phyloP scores from a whole-genome alignment of 2,888 invertebrate genomes.

The Dysmachus trigonus region DNA sequence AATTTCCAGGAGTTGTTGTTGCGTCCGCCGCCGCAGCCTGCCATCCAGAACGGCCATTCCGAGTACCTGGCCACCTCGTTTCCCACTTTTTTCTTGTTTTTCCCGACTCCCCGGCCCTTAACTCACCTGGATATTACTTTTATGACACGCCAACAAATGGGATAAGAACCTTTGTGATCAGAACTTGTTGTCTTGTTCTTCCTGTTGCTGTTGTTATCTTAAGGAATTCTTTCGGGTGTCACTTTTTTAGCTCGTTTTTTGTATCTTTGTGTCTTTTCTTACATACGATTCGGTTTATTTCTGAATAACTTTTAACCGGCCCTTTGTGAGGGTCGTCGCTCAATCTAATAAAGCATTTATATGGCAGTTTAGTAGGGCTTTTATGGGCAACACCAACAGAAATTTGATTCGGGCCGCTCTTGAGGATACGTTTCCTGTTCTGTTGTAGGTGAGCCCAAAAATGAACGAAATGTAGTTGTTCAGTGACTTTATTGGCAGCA shows the following conservation, averaged over 20 bases:
- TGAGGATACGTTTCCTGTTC: conserved; percentile 33
- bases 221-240: conserved; percentile 40
- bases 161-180: conserved; percentile 44
- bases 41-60: neutral
- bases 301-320: conserved; percentile 28
- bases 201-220: conserved; percentile 46
- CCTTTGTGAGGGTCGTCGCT: conserved; percentile 34
- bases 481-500: neutral
- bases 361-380: conserved; percentile 48
- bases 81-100: neutral
- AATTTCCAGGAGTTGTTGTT: conserved; percentile 36
- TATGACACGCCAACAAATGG: conserved; percentile 48
- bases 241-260: conserved; percentile 18
- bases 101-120: conserved; percentile 5
- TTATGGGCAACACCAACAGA: conserved; percentile 45
- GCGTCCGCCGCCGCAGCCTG: neutral
- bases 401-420: conserved; percentile 22
- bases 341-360: conserved; percentile 48
- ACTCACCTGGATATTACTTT: conserved; percentile 49
- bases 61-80: neutral
- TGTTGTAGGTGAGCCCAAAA: neutral
- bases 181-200: conserved; percentile 34
- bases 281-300: conserved; percentile 10
- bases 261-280: neutral
- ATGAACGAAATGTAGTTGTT: neutral